Conservation (phyloP, 1,140 invertebrate species). For the Macrotrachela quadricornifera region DNA sequence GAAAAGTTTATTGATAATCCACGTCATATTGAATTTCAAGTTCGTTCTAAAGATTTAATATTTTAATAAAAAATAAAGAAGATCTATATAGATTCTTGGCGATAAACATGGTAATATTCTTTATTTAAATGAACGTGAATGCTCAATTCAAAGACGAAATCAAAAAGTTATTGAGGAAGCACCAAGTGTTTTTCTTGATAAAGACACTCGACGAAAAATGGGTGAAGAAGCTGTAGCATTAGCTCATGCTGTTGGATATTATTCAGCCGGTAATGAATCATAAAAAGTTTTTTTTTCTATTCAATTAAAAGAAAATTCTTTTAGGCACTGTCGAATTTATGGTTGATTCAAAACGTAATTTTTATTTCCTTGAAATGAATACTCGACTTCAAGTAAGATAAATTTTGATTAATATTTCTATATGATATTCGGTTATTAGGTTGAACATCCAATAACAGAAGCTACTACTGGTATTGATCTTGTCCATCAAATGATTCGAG, state of each 20-base stretch:
- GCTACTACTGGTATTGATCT: conserved; percentile 46
- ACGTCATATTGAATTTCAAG: conserved; percentile 51
- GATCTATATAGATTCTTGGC: conserved; percentile 44
- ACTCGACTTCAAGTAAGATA: conserved; percentile 38
- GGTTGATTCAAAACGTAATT: conserved; percentile 43
- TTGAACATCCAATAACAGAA: conserved; percentile 54
- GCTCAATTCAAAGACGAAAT: conserved; percentile 50
- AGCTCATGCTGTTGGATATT: conserved; percentile 43
- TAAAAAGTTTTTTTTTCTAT: no score
- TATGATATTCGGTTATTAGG: conserved; percentile 13
- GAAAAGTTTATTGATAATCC: conserved; percentile 51
- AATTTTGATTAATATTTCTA: no score
- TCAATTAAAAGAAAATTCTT: no score
- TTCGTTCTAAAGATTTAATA: background rate
- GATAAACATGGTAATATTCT: conserved; percentile 77
- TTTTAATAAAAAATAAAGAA: background rate
- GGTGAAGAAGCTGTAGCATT: conserved; percentile 41
- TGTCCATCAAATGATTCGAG: conserved; percentile 45
- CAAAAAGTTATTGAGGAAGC: conserved; percentile 59
- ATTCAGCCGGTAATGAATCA: conserved; percentile 30
- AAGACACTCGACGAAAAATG: conserved; percentile 39
- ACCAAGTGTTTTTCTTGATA: conserved; percentile 41
- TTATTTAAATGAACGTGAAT: conserved; percentile 65
- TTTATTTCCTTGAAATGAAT: conserved; percentile 58
- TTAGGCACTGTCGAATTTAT: conserved; percentile 50